Base-by-base conservation (phyloP, 1,140 invertebrate genomes). In the Drosophila nannoptera region DNA sequence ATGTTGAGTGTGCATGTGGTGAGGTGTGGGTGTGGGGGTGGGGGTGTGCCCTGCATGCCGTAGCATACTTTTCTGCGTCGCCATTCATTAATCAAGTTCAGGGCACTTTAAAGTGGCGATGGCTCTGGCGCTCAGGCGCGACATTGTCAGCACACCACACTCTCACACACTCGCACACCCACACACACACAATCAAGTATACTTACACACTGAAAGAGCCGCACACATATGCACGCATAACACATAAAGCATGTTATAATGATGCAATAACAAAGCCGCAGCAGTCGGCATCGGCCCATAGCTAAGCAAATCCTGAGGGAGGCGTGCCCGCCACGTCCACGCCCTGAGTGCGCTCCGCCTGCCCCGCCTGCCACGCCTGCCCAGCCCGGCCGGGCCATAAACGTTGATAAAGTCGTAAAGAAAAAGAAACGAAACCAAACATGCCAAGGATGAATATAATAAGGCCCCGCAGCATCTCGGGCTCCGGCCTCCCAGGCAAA, bases 51-150 rank as follows among this genome's bases (percentile, higher is more conserved):
- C 14, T 49, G 73, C 65, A 73, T 65, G 58, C 31, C 68, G 59
- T 83, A 78, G 78, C 78, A 83, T 73, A 83, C 75, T 83, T 83
- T 83, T 53, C 67, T 78, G 78, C 72, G 65, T 71, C 61, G 78
- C 61, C 78, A 83, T 82, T 82, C 78, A 83, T 83, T 83, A 83
- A 83, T 83, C 78, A 83, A 83, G 78, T 82, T 83, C 78, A 78
- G 75, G 68, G 78, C 78, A 83, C 78, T 83, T 83, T 83, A 83
- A 83, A 83, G 78, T 83, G 75, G 43, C 35, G 53, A 43, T 43
- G n/a, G 40, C 40, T 14, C 40, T 43, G 40, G 11, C 40, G 40
- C 40, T 42, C 46, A 54, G 70, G 53, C 48, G 66, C 67, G 61
- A 56, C 67, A 70, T 59, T 72, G 64, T 67, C 69, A 67, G 67